Evolutionary conservation across 2,797 vertebrate genomes (phyloP), one percentile per base, ranked within the genome.

Genomic region (Somateria mollissima): DNA sequence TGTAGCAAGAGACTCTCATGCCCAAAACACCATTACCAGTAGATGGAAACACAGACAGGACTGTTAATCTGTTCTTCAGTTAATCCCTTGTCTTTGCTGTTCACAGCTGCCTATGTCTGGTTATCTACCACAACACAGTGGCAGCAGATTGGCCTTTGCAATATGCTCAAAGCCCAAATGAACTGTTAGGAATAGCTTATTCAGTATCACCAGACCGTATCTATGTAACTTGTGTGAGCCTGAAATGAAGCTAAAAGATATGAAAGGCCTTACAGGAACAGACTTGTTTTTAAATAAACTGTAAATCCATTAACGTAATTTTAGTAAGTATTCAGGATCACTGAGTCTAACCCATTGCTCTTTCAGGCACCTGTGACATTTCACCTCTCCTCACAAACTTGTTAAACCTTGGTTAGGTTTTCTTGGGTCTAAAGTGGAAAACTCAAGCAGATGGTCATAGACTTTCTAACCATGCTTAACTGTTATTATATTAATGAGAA

Each of bases 191-290:
- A 43, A 84, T 4, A 80, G 49, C 24, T 22, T 67, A 70, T 54
- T 58, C 92, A 92, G 77, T 66, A 78, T 51, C 85, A 60, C 30
- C 84, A 32, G 61, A 84, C 45, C 43, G 9, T 64, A 49, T n/a
- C 64, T 81, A 51, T 19, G 32, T 19, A 39, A 39, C 56, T 66
- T 77, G 11, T 62, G 72, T 91, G 76, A 78, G 43, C 15, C 47
- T 73, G 80, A 90, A 41, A 82, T 84, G 62, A 95, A 87, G 34
- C 24, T 87, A 83, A 75, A 80, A 75, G 67, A 15, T n/a, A 65
- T 45, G 61, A 70, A 70, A 84, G 66, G 61, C 73, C 78, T 58
- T 76, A 67, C 78, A 84, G 80, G 39, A 54, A 57, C 24, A 90
- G 30, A 24, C 51, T 28, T 8, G 43, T 56, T 54, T 95, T 81